These are phyloP conservation scores for Sphaerophoria rueppellii DNA, from an alignment of 2,888 invertebrate species.

Conservation along the genomic window DNA sequence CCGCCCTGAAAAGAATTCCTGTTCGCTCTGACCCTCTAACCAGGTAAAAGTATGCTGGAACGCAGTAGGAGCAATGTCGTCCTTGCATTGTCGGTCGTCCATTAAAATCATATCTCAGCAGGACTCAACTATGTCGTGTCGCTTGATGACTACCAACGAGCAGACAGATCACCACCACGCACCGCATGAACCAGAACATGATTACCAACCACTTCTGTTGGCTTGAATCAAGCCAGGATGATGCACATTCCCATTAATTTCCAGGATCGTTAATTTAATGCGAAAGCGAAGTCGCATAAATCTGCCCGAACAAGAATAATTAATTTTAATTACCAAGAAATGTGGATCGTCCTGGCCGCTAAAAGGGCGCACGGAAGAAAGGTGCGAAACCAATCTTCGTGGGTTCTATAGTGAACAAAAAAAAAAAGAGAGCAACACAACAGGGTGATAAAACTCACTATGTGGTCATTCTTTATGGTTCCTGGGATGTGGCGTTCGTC, in stretches of 20 bases:
- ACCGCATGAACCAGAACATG: not conserved
- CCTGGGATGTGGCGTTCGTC: not conserved
- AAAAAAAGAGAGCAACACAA: not conserved
- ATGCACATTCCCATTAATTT: constrained; percentile 57
- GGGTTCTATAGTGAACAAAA: constrained; percentile 9
- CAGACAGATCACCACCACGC: no score
- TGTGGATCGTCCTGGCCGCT: not conserved
- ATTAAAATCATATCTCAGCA: constrained; percentile 62
- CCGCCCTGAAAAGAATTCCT: constrained; percentile 23
- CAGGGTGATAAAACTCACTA: constrained; percentile 61
- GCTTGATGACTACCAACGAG: not conserved
- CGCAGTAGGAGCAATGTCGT: constrained; percentile 17
- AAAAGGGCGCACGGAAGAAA: not conserved
- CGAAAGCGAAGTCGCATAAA: constrained; percentile 75
- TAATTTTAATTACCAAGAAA: constrained; percentile 79
- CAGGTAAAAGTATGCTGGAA: constrained; percentile 26
- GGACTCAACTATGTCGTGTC: not conserved
- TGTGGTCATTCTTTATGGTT: constrained; percentile 9
- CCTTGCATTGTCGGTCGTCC: constrained; percentile 29
- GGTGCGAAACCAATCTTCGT: constrained; percentile 55
- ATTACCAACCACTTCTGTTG: constrained; percentile 4
- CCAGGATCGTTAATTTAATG: constrained; percentile 73
- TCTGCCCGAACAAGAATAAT: constrained; percentile 77
- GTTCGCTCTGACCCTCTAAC: not conserved
- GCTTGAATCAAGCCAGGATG: not conserved